phyloP scores from a whole-genome alignment of 2,113 vertebrate species.

The Atractosteus spatula region DNA sequence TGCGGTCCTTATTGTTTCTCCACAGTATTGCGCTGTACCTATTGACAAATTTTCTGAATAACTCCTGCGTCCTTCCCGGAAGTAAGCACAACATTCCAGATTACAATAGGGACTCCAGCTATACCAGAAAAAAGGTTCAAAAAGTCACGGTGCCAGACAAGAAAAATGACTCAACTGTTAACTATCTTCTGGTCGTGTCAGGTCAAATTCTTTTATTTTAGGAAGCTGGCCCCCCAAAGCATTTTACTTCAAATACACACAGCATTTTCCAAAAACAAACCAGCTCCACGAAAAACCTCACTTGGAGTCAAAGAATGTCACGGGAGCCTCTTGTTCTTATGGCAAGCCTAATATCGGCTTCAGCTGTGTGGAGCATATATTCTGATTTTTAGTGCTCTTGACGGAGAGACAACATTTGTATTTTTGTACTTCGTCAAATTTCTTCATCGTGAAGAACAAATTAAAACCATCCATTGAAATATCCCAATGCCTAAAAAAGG shows the following conservation, averaged over 20 bases:
- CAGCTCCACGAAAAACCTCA: slow-evolving; percentile 12
- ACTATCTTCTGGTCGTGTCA: slow-evolving; percentile 46
- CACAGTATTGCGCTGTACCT: slow-evolving; percentile 47
- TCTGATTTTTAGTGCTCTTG: neutral
- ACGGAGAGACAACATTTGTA: neutral
- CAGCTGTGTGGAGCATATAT: neutral
- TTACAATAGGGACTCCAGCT: slow-evolving; percentile 64
- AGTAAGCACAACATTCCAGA: slow-evolving; percentile 71
- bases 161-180: slow-evolving; percentile 58
- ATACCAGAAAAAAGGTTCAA: slow-evolving; percentile 62
- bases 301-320: slow-evolving; percentile 17
- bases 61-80: slow-evolving; percentile 70
- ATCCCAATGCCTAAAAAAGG: too few species aligned
- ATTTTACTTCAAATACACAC: slow-evolving; percentile 29
- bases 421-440: neutral
- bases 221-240: slow-evolving; percentile 31
- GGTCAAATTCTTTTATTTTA: slow-evolving; percentile 59
- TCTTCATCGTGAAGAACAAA: neutral
- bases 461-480: too few species aligned
- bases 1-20: slow-evolving; percentile 53
- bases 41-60: slow-evolving; percentile 62
- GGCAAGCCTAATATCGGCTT: slow-evolving; percentile 9
- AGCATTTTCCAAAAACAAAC: slow-evolving; percentile 26
- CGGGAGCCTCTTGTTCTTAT: slow-evolving; percentile 6
- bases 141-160: slow-evolving; percentile 62